phyloP scores from a whole-genome alignment of 2,888 invertebrate species.

The Drosophila algonquin region DNA sequence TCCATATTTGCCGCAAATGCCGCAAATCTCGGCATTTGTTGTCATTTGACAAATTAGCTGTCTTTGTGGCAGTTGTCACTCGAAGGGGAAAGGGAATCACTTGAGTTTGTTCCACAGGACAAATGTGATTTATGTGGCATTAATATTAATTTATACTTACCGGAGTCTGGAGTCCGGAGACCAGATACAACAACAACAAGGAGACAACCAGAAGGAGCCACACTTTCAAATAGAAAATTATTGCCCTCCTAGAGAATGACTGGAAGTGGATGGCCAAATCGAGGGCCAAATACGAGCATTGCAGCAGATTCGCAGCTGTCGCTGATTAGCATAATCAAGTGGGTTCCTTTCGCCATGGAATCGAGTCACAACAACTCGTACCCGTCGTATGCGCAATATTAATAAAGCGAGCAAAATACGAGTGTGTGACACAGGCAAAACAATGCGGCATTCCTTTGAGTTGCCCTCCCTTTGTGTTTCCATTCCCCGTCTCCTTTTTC shows the following conservation, averaged over 20 bases:
- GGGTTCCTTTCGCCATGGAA: constrained; percentile 15
- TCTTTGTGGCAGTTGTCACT: constrained; percentile 37
- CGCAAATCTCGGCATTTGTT: constrained; percentile 28
- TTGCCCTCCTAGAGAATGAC: constrained; percentile 16
- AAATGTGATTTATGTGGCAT: constrained; percentile 69
- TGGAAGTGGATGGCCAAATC: constrained; percentile 17
- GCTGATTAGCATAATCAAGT: constrained; percentile 60
- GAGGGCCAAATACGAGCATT: constrained; percentile 21
- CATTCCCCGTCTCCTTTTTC: background rate
- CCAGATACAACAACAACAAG: background rate
- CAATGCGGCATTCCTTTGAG: constrained; percentile 27
- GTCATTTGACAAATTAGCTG: constrained; percentile 68
- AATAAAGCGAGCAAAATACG: constrained; percentile 49
- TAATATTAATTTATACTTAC: constrained; percentile 61
- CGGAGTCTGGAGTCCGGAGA: constrained; percentile 2
- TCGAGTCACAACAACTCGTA: constrained; percentile 57
- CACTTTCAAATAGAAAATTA: background rate
- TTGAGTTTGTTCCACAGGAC: constrained; percentile 41
- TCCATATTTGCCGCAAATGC: background rate
- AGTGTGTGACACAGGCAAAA: constrained; percentile 16
- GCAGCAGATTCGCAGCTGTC: constrained; percentile 41
- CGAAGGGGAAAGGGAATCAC: constrained; percentile 11
- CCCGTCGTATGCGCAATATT: constrained; percentile 76
- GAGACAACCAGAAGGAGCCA: background rate
- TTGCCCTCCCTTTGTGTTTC: background rate